phyloP scores from a whole-genome alignment of 2,797 vertebrate species.

The Mus minutoides region DNA sequence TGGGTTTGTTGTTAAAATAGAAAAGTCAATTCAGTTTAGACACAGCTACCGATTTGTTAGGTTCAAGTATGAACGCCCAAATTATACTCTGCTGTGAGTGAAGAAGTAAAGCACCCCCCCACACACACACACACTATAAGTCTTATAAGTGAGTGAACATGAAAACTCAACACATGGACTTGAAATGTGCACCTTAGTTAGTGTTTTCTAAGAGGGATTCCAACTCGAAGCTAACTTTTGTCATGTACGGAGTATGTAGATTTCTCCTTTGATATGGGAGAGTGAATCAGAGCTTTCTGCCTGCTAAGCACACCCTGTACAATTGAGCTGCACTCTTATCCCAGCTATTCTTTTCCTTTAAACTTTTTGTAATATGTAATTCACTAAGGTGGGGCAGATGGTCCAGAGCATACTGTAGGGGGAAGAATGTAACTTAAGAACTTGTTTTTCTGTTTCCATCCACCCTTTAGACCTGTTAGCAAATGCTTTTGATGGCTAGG shows the following conservation, averaged over 20 bases:
- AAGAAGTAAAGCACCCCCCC: neutral
- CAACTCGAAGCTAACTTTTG: neutral
- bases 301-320: neutral
- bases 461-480: neutral
- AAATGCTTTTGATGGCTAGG: too few relatives aligned
- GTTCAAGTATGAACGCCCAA: neutral
- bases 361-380: neutral
- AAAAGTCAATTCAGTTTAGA: neutral
- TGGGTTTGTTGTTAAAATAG: neutral
- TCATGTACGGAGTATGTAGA: neutral
- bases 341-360: neutral
- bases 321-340: neutral
- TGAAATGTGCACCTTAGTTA: neutral
- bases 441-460: neutral
- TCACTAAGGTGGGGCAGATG: neutral
- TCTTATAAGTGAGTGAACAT: neutral
- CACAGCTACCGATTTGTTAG: neutral
- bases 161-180: neutral
- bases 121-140: neutral
- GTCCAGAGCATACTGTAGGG: neutral
- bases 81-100: neutral
- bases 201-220: conserved; percentile 4
- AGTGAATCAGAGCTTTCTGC: neutral
- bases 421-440: neutral
- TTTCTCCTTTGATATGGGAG: neutral